Base-by-base conservation (phyloP, 2,113 vertebrate species). In the Varanus salvator region DNA sequence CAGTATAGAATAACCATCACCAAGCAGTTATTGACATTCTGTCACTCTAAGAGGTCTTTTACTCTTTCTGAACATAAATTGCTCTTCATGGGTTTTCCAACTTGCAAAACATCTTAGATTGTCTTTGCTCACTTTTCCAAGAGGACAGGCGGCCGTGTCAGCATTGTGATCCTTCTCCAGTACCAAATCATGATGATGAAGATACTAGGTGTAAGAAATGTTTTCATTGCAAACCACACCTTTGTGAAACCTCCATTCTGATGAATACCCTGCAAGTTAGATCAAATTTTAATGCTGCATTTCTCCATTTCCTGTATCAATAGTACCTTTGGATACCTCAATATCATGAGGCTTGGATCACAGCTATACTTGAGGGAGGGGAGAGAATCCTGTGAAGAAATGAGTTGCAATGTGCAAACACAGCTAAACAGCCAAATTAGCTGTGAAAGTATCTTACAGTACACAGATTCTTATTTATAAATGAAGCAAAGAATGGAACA, bases 161-260 rank as follows among this genome's bases (percentile, higher is more conserved):
- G 98, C 95, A 99, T 97, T 3, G 97, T 98, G 96, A 99, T 99
- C 86, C 99, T 96, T 48, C 98, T 98, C 99, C 99, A 99, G 91
- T 99, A 99, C 99, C 99, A 99, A 91, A 99, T 97, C 98, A 99
- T 99, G 92, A 99, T 98, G 91, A 99, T 99, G 90, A 99, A 95
- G 91, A 99, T 98, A 96, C 98, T 99, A 88, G 99, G 99, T 0
- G 99, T 99, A 38, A 99, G 98, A 96, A 99, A 99, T 6, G 99
- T 99, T 97, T 99, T 99, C 99, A 99, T 99, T 92, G 98, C 99
- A 93, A 99, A 99, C 99, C 99, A 99, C 76, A 99, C 99, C 86
- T 99, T 98, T 11, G 99, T 99, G 94, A 99, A 99, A 86, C 99
- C 99, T 64, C 99, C 99, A 0, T 99, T 99, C 91, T 99, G 99